phyloP scores from a whole-genome alignment of 2,888 invertebrate species.

The Meganola albula region DNA sequence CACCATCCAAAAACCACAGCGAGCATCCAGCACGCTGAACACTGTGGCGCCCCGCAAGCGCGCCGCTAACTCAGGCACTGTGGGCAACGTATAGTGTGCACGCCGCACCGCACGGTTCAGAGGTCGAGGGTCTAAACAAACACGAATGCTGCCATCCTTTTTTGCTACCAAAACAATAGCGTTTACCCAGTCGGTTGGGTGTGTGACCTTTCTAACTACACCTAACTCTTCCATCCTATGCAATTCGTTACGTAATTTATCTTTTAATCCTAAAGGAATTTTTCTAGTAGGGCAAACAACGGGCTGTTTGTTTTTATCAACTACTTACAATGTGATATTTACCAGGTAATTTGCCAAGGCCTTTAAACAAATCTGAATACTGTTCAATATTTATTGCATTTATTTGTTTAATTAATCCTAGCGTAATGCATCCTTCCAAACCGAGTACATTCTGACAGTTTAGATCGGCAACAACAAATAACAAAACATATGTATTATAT shows the following conservation, averaged over 20 bases:
- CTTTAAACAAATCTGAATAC: neutral
- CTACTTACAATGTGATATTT: neutral
- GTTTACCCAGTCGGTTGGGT: neutral
- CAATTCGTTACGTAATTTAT: neutral
- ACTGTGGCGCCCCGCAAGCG: slow-evolving; percentile 1
- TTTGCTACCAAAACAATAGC: neutral
- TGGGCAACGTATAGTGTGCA: neutral
- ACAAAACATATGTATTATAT: neutral
- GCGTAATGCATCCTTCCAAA: neutral
- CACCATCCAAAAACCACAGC: slow-evolving; percentile 7
- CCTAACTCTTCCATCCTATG: neutral
- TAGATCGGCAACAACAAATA: neutral
- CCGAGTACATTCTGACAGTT: neutral
- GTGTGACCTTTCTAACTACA: neutral
- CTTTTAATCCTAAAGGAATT: neutral
- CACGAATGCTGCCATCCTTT: neutral
- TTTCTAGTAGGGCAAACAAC: neutral
- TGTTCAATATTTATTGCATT: neutral
- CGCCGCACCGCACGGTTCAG: neutral
- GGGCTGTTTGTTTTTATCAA: neutral
- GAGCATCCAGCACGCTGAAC: slow-evolving; percentile 3
- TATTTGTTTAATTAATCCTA: neutral
- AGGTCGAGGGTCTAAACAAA: neutral
- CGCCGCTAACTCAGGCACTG: slow-evolving; percentile 1
- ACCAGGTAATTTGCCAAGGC: neutral